Evolutionary conservation across 1,140 invertebrate species (phyloP), one percentile per base, ranked within the genome.

Genomic region (Drosophila bocki): DNA sequence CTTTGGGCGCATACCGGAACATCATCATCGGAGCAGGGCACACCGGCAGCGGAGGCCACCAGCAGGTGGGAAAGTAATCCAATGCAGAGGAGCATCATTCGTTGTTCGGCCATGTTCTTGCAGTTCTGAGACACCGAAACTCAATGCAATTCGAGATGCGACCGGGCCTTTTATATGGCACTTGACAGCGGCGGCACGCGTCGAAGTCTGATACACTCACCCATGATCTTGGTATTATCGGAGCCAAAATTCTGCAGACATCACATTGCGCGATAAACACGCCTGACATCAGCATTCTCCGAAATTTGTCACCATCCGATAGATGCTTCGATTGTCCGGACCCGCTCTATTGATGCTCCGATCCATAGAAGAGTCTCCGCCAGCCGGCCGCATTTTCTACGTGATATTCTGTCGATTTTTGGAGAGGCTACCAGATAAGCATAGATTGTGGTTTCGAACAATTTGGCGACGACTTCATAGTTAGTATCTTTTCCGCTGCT

Each of bases 401-500:
- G 84, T 87, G 84, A 75, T 80, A 75, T 71, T 72, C 51, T 58
- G 17, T 11, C 42, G 74, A 78, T 80, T 88, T 54, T 78, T 5
- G 51, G 56, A 39, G 57, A 57, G 42, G 47, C 65, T 29, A 42
- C 47, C 29, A 78, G 85, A 87, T 87, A 87, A 87, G 80, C 84
- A 84, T 75, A 51, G 83, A 87, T 87, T 88, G 67, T 57, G 80
- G 29, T 47, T 64, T 58, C 35, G 32, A 39, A 62, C 33, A 54
- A 39, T 54, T 54, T 54, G 61, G 59, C 13, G 17, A 68, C 64
- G 57, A 58, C 35, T 67, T 72, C 19, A 39, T 26, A 74, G 41
- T 26, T 60, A 60, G 48, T 74, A 80, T 80, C 77, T 77, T 88
- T 84, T 87, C 80, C 80, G 76, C 60, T 57, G 32, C 76, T 37